Percentiles rank a stretch among this genome's conserved stretches.
Conservation (phyloP, 1,140 invertebrate genomes). For the Drosophila nigromelanica region DNA sequence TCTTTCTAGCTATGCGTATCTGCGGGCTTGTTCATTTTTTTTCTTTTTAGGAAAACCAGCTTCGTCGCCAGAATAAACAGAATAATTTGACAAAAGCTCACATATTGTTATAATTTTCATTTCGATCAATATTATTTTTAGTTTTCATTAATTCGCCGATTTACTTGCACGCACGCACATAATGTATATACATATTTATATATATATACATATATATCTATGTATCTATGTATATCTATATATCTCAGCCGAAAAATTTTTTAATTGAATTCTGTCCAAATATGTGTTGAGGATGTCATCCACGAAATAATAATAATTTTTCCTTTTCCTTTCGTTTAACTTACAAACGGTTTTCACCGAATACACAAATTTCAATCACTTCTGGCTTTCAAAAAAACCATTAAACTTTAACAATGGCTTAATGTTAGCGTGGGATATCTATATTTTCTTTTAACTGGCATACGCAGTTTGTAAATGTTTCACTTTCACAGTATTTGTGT, state of each 20-base stretch:
- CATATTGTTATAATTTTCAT: constrained; percentile 1
- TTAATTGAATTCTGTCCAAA: constrained; percentile 63
- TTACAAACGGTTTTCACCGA: constrained; percentile 40
- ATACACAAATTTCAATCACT: constrained; percentile 51
- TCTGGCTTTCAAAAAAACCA: background rate
- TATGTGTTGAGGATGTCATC: constrained; percentile 36
- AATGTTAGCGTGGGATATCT: constrained; percentile 3
- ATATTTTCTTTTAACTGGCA: constrained; percentile 53
- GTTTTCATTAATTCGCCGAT: constrained; percentile 3
- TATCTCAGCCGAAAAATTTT: constrained; percentile 27
- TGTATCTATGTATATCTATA: too few species aligned
- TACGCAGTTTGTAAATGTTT: constrained; percentile 65
- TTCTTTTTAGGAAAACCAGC: constrained; percentile 5
- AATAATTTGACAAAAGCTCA: background rate
- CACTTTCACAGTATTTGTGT: constrained; percentile 59
- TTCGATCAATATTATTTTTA: background rate
- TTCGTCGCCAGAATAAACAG: constrained; percentile 6
- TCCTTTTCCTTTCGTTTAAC: constrained; percentile 8
- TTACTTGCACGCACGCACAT: background rate
- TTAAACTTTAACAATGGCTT: background rate
- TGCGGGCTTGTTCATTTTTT: constrained; percentile 9
- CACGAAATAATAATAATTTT: constrained; percentile 42
- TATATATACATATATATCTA: too few species aligned
- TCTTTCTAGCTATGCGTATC: constrained; percentile 21
- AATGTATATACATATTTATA: background rate